Evolutionary conservation across 64 coral and sea anemone genomes (phyloP), one percentile per base, ranked within the genome.

Genomic region (Orbicella faveolata): DNA sequence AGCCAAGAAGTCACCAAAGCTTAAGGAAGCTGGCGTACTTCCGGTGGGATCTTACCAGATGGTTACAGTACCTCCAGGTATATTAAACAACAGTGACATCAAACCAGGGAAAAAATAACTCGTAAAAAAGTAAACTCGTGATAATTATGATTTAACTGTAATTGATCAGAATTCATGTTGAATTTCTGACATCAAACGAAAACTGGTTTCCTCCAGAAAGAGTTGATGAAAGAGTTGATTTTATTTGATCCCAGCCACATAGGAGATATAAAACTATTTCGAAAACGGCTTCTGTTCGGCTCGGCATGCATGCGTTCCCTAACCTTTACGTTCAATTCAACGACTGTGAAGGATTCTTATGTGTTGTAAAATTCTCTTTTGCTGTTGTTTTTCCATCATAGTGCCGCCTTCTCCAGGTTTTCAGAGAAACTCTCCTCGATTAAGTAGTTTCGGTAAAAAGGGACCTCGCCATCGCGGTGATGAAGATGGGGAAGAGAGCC

Each of bases 381-480:
- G 0, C 16, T 12, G 2, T 51, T 85, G 19, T 52, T 41, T 85
- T 85, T 35, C 21, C 7, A 10, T 44, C 23, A 11, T 70, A 83
- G 61, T 17, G 20, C 36, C 81, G 21, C 9, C 81, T 1, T 72
- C 75, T 76, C 75, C 82, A 2, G 82, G 64, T 72, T 72, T 85
- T 41, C 67, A 65, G 23, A 85, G 82, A n/a, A 85, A 85, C 20
- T 85, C 82, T 52, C 37, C 82, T 52, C 48, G 83, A 18, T 39
- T 92, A 1, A 92, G 83, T 21, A 92, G 90, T 59, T 92, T 92
- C 69, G 89, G 89, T 63, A 87, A 92, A 80, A 78, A 65, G 8
- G 86, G 54, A 19, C 33, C 9, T 3, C 73, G 75, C 53, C 10
- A 23, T 52, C 73, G 52, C 3, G 21, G 17, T 12, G 36, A 54